Base-by-base conservation (phyloP, 2,797 vertebrate genomes). In the Rhinatrema bivittatum region DNA sequence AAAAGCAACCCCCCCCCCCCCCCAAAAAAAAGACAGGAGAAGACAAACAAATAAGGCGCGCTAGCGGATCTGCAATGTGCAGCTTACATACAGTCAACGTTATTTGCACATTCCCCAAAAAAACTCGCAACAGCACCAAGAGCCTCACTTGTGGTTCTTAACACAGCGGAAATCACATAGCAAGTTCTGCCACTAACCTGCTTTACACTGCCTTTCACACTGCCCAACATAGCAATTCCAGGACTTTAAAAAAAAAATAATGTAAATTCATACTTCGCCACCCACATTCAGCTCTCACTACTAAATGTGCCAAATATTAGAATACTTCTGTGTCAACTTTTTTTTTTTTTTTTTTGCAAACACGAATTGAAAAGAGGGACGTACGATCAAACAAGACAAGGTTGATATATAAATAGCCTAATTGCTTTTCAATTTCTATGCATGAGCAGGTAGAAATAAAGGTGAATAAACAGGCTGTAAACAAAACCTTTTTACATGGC, bases 91-190 rank as follows among this genome's bases (percentile, higher is more conserved):
- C 72, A 85, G 85, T 87, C 87, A 89, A 86, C n/a, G n/a, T 91
- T 91, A 91, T 88, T 93, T 91, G 91, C 89, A 92, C 88, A 62
- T 87, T 89, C 84, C 89, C 89, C 85, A n/a, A n/a, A n/a, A n/a
- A 76, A 70, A 85, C 59, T 85, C 67, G n/a, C 68, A 79, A 85
- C 76, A 83, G 81, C 74, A 69, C 71, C 73, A 74, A 81, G 78
- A 84, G 86, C 75, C 79, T 86, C 67, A 76, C 78, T 72, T 83
- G 74, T 76, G 65, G 79, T 83, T 83, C 81, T 83, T 68, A 71
- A 71, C 55, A 74, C 85, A 87, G 63, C 70, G 60, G 72, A 79
- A 68, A 70, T 66, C 70, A 70, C 74, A 70, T 78, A 75, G 77
- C 70, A 70, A 81, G 66, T 62, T 60, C 42, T 27, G 51, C 66